Evolutionary conservation across 2,888 invertebrate genomes (phyloP).

Genomic region (Lepidochitona cinerea): DNA sequence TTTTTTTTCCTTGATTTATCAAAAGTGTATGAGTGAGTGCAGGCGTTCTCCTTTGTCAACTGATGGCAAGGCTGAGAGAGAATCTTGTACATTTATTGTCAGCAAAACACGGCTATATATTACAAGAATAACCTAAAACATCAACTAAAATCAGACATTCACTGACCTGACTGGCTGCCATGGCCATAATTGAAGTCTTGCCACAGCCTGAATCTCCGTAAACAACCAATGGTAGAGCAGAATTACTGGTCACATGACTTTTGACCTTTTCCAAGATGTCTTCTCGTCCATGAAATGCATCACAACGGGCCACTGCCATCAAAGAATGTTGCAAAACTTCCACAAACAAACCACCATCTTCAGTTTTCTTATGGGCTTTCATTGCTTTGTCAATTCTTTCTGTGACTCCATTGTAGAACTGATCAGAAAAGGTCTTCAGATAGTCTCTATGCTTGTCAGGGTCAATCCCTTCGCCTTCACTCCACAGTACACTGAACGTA

Average conservation of each 20-base stretch:
- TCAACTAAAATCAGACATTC: background rate
- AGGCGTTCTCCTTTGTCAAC: too few relatives aligned
- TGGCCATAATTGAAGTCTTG: conserved; percentile 64
- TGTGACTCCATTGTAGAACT: conserved; percentile 45
- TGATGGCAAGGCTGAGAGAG: too few relatives aligned
- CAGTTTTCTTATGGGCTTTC: conserved; percentile 23
- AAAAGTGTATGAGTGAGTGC: too few relatives aligned
- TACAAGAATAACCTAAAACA: too few relatives aligned
- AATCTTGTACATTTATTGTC: too few relatives aligned
- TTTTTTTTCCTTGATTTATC: too few relatives aligned
- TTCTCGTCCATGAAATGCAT: conserved; percentile 45
- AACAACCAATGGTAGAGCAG: conserved; percentile 46
- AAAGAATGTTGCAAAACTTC: conserved; percentile 52
- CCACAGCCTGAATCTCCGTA: conserved; percentile 61
- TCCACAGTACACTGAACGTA: conserved; percentile 39
- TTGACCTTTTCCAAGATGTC: conserved; percentile 39
- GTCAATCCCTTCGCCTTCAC: conserved; percentile 44
- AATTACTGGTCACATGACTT: conserved; percentile 38
- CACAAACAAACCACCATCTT: conserved; percentile 43
- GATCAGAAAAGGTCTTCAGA: conserved; percentile 36
- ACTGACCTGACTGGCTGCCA: conserved; percentile 43
- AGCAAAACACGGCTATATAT: too few relatives aligned
- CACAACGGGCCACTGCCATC: conserved; percentile 29
- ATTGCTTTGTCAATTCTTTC: conserved; percentile 44
- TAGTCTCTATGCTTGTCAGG: conserved; percentile 47